These are phyloP conservation scores for Tapera naevia DNA, from an alignment of 2,797 vertebrate genomes.

Conservation along the genomic window DNA sequence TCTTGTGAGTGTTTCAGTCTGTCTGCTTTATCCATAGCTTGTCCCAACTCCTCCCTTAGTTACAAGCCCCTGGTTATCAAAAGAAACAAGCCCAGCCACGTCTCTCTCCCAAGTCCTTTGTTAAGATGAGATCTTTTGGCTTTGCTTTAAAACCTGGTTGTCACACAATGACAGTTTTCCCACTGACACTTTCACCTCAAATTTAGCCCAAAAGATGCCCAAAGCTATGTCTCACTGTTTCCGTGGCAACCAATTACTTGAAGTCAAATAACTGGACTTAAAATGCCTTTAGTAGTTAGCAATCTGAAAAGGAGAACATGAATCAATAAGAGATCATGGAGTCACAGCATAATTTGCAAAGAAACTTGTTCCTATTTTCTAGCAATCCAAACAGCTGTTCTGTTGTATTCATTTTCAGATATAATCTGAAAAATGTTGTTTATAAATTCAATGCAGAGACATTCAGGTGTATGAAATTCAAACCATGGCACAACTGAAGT, in stretches of 20 bases:
- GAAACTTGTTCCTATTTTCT: neutral
- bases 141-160: conserved; percentile 29
- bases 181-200: conserved; percentile 32
- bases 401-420: neutral
- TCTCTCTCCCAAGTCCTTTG: neutral
- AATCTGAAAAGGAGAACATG: neutral
- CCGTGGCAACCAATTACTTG: neutral
- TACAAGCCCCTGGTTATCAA: neutral
- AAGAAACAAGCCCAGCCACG: neutral
- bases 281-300: neutral
- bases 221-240: conserved; percentile 16
- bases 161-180: conserved; percentile 18
- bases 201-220: conserved; percentile 30
- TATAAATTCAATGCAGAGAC: neutral
- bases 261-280: conserved; percentile 14
- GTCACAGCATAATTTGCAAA: neutral
- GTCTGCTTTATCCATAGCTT: neutral
- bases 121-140: neutral
- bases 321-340: neutral
- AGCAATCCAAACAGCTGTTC: neutral
- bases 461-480: neutral
- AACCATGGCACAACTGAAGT: neutral
- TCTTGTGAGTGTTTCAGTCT: neutral
- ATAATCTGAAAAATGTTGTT: neutral
- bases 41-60: neutral